Evolutionary conservation across 2,888 invertebrate genomes (phyloP), one percentile per base, ranked within the genome.

Genomic region (Siphlonurus alternatus): DNA sequence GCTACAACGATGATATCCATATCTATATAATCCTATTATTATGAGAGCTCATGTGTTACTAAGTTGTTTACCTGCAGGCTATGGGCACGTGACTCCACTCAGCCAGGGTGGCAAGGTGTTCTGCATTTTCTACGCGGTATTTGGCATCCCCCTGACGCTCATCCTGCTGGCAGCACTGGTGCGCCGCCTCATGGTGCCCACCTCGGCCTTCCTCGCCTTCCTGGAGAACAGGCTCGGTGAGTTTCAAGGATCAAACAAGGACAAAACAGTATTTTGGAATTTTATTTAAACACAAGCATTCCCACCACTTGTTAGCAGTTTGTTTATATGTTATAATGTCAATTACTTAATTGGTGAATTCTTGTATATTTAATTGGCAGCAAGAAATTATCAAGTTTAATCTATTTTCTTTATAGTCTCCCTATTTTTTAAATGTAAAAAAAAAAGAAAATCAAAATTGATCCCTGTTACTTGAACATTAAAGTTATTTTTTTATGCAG

Each of bases 21-120:
- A n/a, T n/a, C n/a, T n/a, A n/a, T n/a, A n/a, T n/a, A n/a, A n/a
- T n/a, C n/a, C n/a, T n/a, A n/a, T n/a, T n/a, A n/a, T n/a, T n/a
- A n/a, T n/a, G n/a, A n/a, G n/a, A n/a, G n/a, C n/a, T n/a, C n/a
- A n/a, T n/a, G n/a, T n/a, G n/a, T n/a, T n/a, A n/a, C n/a, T n/a
- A n/a, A n/a, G n/a, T n/a, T n/a, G n/a, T n/a, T n/a, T n/a, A n/a
- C n/a, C 70, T 73, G 1, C 76, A 91, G 92, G 93, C 63, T 94
- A 93, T 76, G 93, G 93, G 3, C 89, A 92, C 75, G 89, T 93
- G 63, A 89, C 92, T 0, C 93, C 93, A 0, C 78, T 92, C 19
- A 89, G 91, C 61, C 83, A 87, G 75, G 86, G 85, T 1, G 93
- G 94, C 25, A 93, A 93, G 77, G 77, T 90, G 64, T 93, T 93